Evolutionary conservation across 2,113 vertebrate species (phyloP).

Genomic region (Siniperca chuatsi): DNA sequence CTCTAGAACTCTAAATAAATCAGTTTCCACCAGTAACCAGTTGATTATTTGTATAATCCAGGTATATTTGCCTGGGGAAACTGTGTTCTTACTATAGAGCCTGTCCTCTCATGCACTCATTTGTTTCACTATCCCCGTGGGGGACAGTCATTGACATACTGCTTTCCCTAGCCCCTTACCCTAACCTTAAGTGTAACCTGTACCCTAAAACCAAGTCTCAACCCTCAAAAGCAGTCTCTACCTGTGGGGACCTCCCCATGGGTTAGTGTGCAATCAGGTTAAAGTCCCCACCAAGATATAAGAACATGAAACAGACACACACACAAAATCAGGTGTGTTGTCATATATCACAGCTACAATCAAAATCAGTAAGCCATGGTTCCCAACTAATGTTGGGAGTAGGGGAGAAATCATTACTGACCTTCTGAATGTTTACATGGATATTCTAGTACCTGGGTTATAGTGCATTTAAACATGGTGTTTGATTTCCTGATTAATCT

Average conservation of each 20-base stretch:
- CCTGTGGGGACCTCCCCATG: no score
- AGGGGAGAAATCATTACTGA: not conserved
- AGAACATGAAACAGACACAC: no score
- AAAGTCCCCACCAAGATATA: no score
- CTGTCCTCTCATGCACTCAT: no score
- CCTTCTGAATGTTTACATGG: not conserved
- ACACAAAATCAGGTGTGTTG: not conserved
- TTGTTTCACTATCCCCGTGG: no score
- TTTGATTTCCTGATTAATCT: not conserved
- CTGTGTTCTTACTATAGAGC: not conserved
- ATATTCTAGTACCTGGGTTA: not conserved
- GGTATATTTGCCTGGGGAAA: not conserved
- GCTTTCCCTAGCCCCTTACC: no score
- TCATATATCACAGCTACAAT: not conserved
- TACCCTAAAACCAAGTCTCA: no score
- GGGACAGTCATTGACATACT: no score
- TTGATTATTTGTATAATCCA: not conserved
- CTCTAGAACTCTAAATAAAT: not conserved
- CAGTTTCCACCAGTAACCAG: not conserved
- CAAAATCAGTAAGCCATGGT: not conserved
- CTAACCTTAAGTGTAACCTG: no score
- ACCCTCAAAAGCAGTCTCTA: no score
- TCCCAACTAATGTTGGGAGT: not conserved
- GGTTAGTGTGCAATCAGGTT: no score
- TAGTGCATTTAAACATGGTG: not conserved